phyloP scores from a whole-genome alignment of 1,140 invertebrate species.

The Zaprionus gabonicus region DNA sequence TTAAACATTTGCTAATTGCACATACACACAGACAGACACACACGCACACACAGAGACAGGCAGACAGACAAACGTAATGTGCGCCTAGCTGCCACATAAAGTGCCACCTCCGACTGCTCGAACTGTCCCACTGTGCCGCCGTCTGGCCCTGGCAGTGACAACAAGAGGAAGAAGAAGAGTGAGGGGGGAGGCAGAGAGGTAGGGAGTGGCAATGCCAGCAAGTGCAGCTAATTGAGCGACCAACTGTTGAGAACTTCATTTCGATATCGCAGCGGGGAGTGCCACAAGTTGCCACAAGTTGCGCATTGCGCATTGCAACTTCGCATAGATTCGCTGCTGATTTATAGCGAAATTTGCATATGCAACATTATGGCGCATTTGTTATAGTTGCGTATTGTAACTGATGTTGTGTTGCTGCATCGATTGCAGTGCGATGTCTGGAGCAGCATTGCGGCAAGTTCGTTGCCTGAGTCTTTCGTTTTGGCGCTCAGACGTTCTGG shows the following conservation, averaged over 20 bases:
- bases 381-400: slow-evolving; percentile 12
- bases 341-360: slow-evolving; percentile 82
- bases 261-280: slow-evolving; percentile 64
- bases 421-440: slow-evolving; percentile 21
- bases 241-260: slow-evolving; percentile 72
- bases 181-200: background rate
- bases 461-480: slow-evolving; percentile 81
- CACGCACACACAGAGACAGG: background rate
- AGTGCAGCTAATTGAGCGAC: slow-evolving; percentile 62
- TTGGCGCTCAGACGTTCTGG: slow-evolving; percentile 71
- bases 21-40: slow-evolving; percentile 3
- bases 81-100: slow-evolving; percentile 56
- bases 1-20: slow-evolving; percentile 81
- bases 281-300: background rate
- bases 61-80: slow-evolving; percentile 36
- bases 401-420: background rate
- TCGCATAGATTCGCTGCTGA: slow-evolving; percentile 59
- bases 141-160: slow-evolving; percentile 44
- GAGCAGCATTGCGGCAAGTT: slow-evolving; percentile 50
- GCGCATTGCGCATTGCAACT: slow-evolving; percentile 1
- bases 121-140: slow-evolving; percentile 1
- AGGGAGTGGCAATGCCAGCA: slow-evolving; percentile 4
- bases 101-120: slow-evolving; percentile 46
- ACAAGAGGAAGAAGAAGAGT: background rate
- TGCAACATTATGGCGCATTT: slow-evolving; percentile 40